Evolutionary conservation across 2,797 vertebrate species (phyloP).

Genomic region (Phataginus tricuspis): DNA sequence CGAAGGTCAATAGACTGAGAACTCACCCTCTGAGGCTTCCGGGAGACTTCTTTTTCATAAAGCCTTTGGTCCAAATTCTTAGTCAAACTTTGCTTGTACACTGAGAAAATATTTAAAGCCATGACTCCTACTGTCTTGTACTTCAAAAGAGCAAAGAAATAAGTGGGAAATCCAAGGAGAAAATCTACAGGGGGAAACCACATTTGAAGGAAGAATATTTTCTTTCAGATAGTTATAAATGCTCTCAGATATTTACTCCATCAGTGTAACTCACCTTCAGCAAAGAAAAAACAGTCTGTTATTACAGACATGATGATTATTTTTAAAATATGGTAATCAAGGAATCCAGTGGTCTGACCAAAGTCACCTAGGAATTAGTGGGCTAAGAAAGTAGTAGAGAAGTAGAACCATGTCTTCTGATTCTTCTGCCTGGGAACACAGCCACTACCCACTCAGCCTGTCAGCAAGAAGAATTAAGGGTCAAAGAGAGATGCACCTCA

Average conservation of each 20-base stretch:
- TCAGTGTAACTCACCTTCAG: background rate
- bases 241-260: background rate
- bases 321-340: background rate
- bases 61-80: background rate
- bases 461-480: background rate
- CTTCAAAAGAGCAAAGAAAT: background rate
- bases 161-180: background rate
- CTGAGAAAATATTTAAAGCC: background rate
- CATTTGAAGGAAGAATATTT: background rate
- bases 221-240: background rate
- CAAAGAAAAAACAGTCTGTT: background rate
- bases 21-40: background rate
- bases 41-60: background rate
- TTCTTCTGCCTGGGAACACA: background rate
- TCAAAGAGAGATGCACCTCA: background rate
- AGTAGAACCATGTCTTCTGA: background rate
- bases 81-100: background rate
- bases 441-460: too few relatives aligned
- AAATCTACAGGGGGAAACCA: background rate
- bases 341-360: background rate
- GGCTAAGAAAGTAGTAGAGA: background rate
- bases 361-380: background rate
- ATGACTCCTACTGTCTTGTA: background rate
- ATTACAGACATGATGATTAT: background rate
- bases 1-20: background rate